Evolutionary conservation across 2,797 vertebrate species (phyloP).

Genomic region (Pseudochaenichthys georgianus): DNA sequence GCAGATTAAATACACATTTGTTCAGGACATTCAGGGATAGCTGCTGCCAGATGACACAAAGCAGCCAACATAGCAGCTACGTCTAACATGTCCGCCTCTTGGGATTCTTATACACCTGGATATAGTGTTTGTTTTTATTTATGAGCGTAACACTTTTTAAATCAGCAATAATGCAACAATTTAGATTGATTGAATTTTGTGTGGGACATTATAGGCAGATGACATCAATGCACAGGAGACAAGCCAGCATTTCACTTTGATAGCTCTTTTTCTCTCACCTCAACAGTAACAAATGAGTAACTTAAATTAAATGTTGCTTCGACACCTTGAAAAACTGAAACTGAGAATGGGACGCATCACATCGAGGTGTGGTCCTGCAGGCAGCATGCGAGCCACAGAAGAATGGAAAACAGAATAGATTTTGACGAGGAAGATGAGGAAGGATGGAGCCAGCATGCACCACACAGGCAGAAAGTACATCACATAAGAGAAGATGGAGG

Average conservation of each 20-base stretch:
- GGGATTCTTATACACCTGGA: not conserved
- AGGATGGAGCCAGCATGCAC: not conserved
- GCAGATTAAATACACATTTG: slow-evolving; percentile 8
- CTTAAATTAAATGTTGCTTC: too few relatives aligned
- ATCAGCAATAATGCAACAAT: not conserved
- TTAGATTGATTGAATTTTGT: not conserved
- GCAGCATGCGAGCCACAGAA: slow-evolving; percentile 9
- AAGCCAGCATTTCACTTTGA: not conserved
- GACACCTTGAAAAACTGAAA: not conserved
- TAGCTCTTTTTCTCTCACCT: not conserved
- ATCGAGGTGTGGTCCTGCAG: not conserved
- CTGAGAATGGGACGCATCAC: not conserved
- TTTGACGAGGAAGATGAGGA: slow-evolving; percentile 6
- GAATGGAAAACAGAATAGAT: slow-evolving; percentile 6
- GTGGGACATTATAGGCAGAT: not conserved
- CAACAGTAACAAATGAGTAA: not conserved
- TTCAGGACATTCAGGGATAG: not conserved
- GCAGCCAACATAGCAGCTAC: not conserved
- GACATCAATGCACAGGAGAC: slow-evolving; percentile 24
- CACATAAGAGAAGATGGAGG: slow-evolving; percentile 27
- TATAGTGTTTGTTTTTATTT: not conserved
- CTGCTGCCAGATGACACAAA: not conserved
- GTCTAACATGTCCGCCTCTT: not conserved
- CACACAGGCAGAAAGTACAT: slow-evolving; percentile 23
- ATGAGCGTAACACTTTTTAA: not conserved